Evolutionary conservation across 2,113 vertebrate genomes (phyloP), one percentile per base, ranked within the genome.

Genomic region (Nesogale talazaci): DNA sequence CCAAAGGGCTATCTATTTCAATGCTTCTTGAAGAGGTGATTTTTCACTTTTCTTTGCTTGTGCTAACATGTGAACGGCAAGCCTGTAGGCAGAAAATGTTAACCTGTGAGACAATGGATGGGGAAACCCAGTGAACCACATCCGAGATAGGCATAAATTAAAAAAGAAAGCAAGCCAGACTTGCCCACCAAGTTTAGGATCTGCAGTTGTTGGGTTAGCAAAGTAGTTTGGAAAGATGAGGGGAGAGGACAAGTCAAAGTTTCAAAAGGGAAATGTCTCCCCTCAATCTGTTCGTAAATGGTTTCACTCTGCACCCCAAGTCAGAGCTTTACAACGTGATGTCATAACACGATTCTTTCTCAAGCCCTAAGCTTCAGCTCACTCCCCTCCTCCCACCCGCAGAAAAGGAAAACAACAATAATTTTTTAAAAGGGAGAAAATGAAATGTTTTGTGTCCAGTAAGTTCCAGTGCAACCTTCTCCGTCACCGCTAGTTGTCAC

Each of bases 401-500:
- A 76, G 80, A 69, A 76, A 85, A 92, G 83, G 17, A 74, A 74
- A 95, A 96, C 76, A 90, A 89, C 77, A 93, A 93, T 61, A 83
- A 23, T 72, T 72, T 72, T 72, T 15, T 25, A 72, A 72, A 36
- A 70, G 29, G 22, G 92, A 94, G 89, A 96, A 96, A 94, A 96
- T 92, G 76, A 93, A 91, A 92, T 93, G 96, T 97, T 97, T 96
- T 93, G 93, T 92, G 96, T 96, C 96, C 95, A 95, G 97, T 76
- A 94, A 97, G 96, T 97, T 94, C 46, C 91, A 96, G 42, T 98
- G 98, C 97, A 98, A 97, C 96, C 36, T 96, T 95, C 94, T 78
- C 95, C 95, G 94, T 96, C 94, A 75, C 98, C 99, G 78, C 99
- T 99, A 99, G 99, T 98, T 98, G 98, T 98, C 99, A 98, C 98